Conservation (phyloP, 1,140 invertebrate genomes). For the Tetramorium simillimum region DNA sequence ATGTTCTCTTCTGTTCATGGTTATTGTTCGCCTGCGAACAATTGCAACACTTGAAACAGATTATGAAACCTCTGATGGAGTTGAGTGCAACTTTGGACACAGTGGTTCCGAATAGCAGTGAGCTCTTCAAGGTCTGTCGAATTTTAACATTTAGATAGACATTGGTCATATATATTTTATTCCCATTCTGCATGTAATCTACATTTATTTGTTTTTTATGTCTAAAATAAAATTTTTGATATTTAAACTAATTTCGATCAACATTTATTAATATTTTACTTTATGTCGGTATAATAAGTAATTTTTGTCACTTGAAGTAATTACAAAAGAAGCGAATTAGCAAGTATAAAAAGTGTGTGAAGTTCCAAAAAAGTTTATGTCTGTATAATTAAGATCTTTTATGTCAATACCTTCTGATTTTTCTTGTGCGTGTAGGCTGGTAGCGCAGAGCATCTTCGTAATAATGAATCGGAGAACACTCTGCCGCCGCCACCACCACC, state of each 20-base stretch:
- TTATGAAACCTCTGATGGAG: slow-evolving; percentile 94
- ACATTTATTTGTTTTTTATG: neutral
- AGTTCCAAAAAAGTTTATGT: neutral
- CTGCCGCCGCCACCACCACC: slow-evolving; percentile 69
- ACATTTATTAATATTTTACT: neutral
- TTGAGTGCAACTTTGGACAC: slow-evolving; percentile 92
- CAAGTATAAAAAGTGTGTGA: no score
- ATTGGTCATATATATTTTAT: neutral
- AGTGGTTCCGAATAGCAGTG: slow-evolving; percentile 91
- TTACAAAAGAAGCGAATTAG: neutral
- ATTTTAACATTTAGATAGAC: neutral
- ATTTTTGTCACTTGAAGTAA: neutral
- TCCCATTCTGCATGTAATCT: neutral
- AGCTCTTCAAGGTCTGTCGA: slow-evolving; percentile 87
- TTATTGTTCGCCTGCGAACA: slow-evolving; percentile 94
- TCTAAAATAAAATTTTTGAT: neutral
- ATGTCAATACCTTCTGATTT: neutral
- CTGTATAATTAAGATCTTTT: no score
- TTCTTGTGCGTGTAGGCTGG: slow-evolving; percentile 74
- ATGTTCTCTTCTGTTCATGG: slow-evolving; percentile 93
- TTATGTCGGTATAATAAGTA: neutral
- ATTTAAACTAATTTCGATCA: neutral
- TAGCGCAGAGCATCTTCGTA: slow-evolving; percentile 80
- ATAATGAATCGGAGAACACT: slow-evolving; percentile 64
- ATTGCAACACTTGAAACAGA: slow-evolving; percentile 92